phyloP scores from a whole-genome alignment of 2,113 vertebrate species.

The Indicator indicator region DNA sequence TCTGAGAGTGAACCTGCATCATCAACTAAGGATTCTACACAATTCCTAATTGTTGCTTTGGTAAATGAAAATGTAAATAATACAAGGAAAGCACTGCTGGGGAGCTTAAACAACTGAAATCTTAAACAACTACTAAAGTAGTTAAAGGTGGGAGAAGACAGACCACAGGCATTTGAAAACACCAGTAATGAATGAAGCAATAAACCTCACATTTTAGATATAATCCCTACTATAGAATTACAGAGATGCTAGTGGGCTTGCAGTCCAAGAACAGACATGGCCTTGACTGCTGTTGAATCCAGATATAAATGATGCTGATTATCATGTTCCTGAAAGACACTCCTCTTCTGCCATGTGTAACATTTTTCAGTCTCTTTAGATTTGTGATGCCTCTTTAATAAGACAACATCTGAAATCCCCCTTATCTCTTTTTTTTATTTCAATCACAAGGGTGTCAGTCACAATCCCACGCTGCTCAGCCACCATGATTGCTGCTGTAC shows the following conservation, averaged over 20 bases:
- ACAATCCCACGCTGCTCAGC: not conserved
- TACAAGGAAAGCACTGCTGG: not conserved
- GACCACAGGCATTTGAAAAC: not conserved
- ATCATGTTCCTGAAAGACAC: not conserved
- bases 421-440: not conserved
- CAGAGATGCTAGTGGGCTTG: not conserved
- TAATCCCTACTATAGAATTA: not conserved
- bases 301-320: not conserved
- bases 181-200: not conserved
- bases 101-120: not conserved
- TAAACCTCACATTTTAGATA: not conserved
- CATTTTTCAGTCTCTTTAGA: not conserved
- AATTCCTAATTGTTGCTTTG: not conserved
- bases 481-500: not conserved
- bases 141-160: not conserved
- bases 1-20: not conserved
- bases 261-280: not conserved
- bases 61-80: not conserved
- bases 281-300: not conserved
- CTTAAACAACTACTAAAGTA: not conserved
- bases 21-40: not conserved
- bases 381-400: not conserved
- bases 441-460: slow-evolving; percentile 23
- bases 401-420: not conserved
- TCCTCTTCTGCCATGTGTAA: not conserved